Evolutionary conservation across 2,888 invertebrate genomes (phyloP), one percentile per base, ranked within the genome.

Genomic region (Eudasyphora cyanicolor): DNA sequence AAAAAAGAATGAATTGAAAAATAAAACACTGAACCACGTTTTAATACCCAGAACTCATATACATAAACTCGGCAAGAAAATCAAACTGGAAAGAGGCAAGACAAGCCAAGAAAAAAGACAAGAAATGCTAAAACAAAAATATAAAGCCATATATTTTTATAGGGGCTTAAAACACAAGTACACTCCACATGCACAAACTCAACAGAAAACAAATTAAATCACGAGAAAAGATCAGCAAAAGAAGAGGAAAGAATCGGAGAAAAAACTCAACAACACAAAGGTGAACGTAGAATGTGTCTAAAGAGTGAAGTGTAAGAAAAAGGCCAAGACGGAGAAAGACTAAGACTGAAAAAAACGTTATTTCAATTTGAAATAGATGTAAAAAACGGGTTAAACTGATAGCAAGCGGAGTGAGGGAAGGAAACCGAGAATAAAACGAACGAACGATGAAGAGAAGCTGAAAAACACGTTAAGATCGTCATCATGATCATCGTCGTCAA

Each of bases 41-140:
- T 79, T 76, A 84, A 79, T 81, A 81, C 81, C 76, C 81, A 84
- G 81, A 84, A 84, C 84, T 79, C 69, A 71, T 51, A 73, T 57
- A 71, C 64, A 67, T 38, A 27, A 54, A 67, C 2, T 7, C 24
- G 3, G 35, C 64, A 75, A 12, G 29, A 75, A 35, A 67, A 67
- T 17, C 24, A n/a, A 57, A 76, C 57, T n/a, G 70, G 12, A 42
- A 24, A 12, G 51, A 51, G 21, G 12, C 45, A 45, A 35, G 14
- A 17, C 2, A 21, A 12, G 24, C 10, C 29, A 57, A 35, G 21
- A 54, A 74, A 2, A 62, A 67, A 73, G 54, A n/a, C n/a, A n/a
- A n/a, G n/a, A n/a, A n/a, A n/a, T n/a, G n/a, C n/a, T 73, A 76
- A 62, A 79, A 77, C 79, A 49, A 64, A 76, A 2, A 27, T 35